These are phyloP conservation scores for Chrysomela aeneicollis DNA, from an alignment of 2,888 invertebrate genomes.

Conservation along the genomic window DNA sequence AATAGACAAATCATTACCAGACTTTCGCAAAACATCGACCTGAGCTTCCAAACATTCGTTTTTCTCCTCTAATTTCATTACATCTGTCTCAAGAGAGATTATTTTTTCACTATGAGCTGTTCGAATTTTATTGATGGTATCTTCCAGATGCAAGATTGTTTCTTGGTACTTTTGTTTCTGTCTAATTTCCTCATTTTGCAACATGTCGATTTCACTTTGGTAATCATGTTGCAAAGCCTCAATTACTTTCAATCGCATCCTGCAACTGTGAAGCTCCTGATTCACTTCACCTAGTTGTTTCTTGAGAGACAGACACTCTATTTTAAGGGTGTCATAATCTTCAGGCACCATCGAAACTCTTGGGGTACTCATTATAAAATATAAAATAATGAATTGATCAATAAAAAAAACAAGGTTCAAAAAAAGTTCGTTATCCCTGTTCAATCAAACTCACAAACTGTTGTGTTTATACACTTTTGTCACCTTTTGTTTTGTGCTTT, in stretches of 20 bases:
- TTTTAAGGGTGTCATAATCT: conserved; percentile 33
- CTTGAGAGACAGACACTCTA: conserved; percentile 33
- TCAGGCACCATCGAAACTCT: conserved; percentile 28
- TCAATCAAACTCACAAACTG: too few relatives aligned
- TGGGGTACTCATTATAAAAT: too few relatives aligned
- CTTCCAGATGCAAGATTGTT: conserved; percentile 41
- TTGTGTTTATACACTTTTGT: too few relatives aligned
- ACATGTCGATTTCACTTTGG: conserved; percentile 45
- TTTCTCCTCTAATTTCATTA: conserved; percentile 39
- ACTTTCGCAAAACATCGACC: conserved; percentile 29
- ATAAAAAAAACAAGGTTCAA: too few relatives aligned
- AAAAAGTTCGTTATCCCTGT: too few relatives aligned
- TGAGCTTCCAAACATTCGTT: conserved; percentile 30
- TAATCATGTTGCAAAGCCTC: conserved; percentile 47
- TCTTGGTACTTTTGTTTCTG: conserved; percentile 34
- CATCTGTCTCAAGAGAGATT: conserved; percentile 33
- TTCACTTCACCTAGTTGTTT: conserved; percentile 45
- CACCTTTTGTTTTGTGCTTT: too few relatives aligned
- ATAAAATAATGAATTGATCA: too few relatives aligned
- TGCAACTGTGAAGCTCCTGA: conserved; percentile 49
- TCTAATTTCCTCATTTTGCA: conserved; percentile 36
- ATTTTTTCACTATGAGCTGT: conserved; percentile 36
- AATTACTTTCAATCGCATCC: conserved; percentile 43
- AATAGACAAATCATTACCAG: conserved; percentile 23
- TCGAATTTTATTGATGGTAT: conserved; percentile 34